These are phyloP conservation scores for Hirudo medicinalis DNA, from an alignment of 1,140 invertebrate genomes.

Conservation along the genomic window DNA sequence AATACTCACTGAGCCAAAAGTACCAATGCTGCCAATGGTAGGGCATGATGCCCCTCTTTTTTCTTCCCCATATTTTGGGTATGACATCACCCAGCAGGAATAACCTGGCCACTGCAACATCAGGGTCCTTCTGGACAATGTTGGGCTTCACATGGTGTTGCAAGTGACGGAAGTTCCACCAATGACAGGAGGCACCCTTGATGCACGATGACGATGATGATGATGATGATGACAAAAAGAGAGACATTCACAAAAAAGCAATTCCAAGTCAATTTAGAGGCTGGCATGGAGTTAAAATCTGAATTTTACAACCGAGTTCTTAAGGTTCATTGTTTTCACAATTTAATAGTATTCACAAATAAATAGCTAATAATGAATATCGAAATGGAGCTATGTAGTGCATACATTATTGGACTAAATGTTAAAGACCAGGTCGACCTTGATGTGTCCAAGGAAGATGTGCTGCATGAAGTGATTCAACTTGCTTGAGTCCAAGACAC, in stretches of 20 bases:
- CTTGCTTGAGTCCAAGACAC: conserved; percentile 35
- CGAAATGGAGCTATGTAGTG: too few relatives aligned
- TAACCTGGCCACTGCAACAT: conserved; percentile 33
- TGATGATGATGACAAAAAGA: not conserved
- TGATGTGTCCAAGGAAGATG: conserved; percentile 35
- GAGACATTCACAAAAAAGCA: not conserved
- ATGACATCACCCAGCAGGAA: conserved; percentile 33
- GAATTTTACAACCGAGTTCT: too few relatives aligned
- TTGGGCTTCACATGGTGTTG: conserved; percentile 42
- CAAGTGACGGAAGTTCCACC: conserved; percentile 41
- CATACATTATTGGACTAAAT: too few relatives aligned
- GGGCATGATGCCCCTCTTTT: conserved; percentile 26
- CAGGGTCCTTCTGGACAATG: conserved; percentile 36
- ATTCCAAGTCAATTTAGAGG: not conserved
- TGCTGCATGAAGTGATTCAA: conserved; percentile 36
- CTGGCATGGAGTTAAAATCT: too few relatives aligned
- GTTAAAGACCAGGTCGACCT: conserved; percentile 26
- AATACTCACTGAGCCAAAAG: conserved; percentile 26
- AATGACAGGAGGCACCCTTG: conserved; percentile 36
- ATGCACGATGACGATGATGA: not conserved
- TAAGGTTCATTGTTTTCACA: too few relatives aligned
- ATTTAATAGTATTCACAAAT: too few relatives aligned
- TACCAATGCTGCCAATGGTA: conserved; percentile 29
- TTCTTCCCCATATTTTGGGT: conserved; percentile 13
- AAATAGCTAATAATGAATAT: too few relatives aligned